A percentile compares a stretch with the other conserved stretches of the same genome.
Evolutionary conservation across 2,797 vertebrate genomes (phyloP).

Genomic region (Eupleurogrammus muticus): DNA sequence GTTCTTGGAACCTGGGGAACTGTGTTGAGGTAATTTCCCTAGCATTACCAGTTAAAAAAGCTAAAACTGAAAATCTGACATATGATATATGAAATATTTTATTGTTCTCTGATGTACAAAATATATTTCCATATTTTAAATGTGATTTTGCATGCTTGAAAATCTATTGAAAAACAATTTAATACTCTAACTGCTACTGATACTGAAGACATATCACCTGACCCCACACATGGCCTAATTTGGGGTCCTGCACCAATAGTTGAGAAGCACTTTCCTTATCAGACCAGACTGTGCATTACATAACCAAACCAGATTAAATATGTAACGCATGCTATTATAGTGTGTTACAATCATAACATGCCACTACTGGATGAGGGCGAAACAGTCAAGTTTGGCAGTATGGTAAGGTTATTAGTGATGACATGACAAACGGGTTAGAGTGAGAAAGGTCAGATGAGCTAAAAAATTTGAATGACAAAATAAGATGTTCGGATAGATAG

Average conservation of each 20-base stretch:
- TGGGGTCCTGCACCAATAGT: conserved; percentile 38
- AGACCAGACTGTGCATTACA: conserved; percentile 12
- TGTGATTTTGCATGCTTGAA: not conserved
- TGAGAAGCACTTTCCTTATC: conserved; percentile 58
- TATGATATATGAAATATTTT: no score
- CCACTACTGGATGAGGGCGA: conserved; percentile 34
- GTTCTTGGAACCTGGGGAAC: no score
- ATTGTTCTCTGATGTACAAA: not conserved
- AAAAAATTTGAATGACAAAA: conserved; percentile 17
- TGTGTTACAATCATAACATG: conserved; percentile 53
- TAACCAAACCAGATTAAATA: conserved; percentile 33
- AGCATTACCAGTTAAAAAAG: not conserved
- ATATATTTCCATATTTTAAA: not conserved
- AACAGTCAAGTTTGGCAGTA: conserved; percentile 19
- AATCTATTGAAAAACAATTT: not conserved
- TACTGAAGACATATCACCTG: not conserved
- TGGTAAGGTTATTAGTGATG: conserved; percentile 24
- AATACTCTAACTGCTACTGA: not conserved
- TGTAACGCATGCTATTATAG: conserved; percentile 52
- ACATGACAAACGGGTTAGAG: conserved; percentile 22
- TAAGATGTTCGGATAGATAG: conserved; percentile 29
- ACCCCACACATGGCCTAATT: not conserved
- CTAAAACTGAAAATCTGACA: no score
- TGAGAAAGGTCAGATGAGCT: not conserved
- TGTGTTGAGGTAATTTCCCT: no score